Evolutionary conservation across 2,113 vertebrate genomes (phyloP).

Genomic region (Telmatochromis bifrenatus): DNA sequence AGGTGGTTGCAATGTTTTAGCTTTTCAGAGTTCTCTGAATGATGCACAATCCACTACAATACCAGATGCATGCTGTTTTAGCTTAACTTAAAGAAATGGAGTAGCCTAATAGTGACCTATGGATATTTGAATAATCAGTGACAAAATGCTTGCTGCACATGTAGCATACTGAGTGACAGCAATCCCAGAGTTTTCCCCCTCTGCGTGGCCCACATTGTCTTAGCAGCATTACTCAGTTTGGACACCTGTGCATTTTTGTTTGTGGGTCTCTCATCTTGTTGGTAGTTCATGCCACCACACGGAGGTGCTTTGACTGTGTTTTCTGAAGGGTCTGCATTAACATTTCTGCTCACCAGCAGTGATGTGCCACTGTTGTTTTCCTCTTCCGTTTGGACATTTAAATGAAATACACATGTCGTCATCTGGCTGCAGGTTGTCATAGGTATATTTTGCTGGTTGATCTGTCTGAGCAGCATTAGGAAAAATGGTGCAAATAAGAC

Average conservation of each 20-base stretch:
- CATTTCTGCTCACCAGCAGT: not conserved
- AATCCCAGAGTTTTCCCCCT: not conserved
- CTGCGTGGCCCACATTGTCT: not conserved
- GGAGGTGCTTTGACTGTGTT: not conserved
- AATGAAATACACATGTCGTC: not conserved
- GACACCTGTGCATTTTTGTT: not conserved
- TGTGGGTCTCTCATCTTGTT: not conserved
- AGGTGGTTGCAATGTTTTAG: not conserved
- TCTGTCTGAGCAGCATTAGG: not conserved
- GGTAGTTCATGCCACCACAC: not conserved
- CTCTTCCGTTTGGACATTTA: not conserved
- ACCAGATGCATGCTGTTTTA: not conserved
- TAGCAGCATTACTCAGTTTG: not conserved
- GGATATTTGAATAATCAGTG: not conserved
- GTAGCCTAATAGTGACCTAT: not conserved
- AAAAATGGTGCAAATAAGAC: not conserved
- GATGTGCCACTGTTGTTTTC: not conserved
- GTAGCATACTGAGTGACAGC: not conserved
- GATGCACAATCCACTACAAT: not conserved
- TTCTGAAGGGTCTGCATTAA: not conserved
- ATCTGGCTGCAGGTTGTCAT: not conserved
- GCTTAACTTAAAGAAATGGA: not conserved
- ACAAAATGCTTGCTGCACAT: not conserved
- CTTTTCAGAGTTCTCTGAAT: not conserved
- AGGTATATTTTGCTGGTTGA: not conserved